Evolutionary conservation across 2,113 vertebrate species (phyloP), one percentile per base, ranked within the genome.

Genomic region (Lontra canadensis): DNA sequence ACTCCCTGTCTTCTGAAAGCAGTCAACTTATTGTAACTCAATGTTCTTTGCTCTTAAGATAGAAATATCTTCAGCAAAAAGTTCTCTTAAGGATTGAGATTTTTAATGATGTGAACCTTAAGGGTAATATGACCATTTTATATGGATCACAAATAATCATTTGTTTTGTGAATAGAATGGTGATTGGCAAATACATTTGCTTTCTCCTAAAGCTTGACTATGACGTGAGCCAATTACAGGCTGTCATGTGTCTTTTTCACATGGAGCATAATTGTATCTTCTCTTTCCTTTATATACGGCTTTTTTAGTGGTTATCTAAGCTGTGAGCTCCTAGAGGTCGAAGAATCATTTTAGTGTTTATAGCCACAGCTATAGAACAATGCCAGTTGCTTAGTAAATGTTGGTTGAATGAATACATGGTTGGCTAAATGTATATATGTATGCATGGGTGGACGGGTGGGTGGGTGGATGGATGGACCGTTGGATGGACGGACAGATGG

Each of bases 1-100:
- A 10, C 1, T 13, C 42, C 14, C 0, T 90, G 90, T 88, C 63
- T 63, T 71, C 26, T 20, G 18, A 88, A 59, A 79, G 13, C 31
- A 34, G 25, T 79, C 42, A 81, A 7, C 23, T 74, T 87, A 18
- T 31, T 79, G 69, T 44, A 95, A 76, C 4, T 69, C 8, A 92
- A 39, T 1, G 6, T 59, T 86, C 29, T 88, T 90, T 92, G 29
- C 7, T 7, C 4, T 93, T 57, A 61, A 89, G 12, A 88, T 92
- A 90, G 86, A 95, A 92, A 82, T 73, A 78, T 82, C 39, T 95
- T 88, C 8, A 93, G 25, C 21, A 88, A 42, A 88, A 44, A 8
- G 21, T 96, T 82, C 23, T 81, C 25, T 59, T 29, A 9, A 73
- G 23, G 6, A 3, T 57, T 85, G 34, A 74, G 39, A 52, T 67